Evolutionary conservation across 2,888 invertebrate species (phyloP).

Genomic region (Nasonovia ribisnigri): DNA sequence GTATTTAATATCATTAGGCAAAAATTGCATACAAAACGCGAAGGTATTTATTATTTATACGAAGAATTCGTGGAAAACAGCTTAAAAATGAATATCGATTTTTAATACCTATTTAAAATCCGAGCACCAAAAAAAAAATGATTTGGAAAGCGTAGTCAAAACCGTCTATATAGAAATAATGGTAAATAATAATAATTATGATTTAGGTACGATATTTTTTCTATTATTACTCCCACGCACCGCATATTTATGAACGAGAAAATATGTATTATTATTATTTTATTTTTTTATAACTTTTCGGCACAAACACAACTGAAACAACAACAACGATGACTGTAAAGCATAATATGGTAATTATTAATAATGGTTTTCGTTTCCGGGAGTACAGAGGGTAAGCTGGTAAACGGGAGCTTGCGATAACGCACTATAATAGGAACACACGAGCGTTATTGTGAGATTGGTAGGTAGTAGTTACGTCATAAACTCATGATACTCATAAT

Average conservation of each 20-base stretch:
- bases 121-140: neutral
- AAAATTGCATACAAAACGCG: neutral
- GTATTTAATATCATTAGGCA: neutral
- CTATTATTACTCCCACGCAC: neutral
- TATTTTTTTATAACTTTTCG: neutral
- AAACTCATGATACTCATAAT: neutral
- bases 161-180: neutral
- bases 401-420: neutral
- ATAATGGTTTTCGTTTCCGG: slow-evolving; percentile 10
- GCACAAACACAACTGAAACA: slow-evolving; percentile 30
- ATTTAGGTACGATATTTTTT: neutral
- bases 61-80: neutral
- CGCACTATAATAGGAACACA: neutral
- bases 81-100: neutral
- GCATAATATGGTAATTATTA: neutral
- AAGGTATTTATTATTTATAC: neutral
- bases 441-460: neutral
- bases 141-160: neutral
- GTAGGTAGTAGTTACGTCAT: neutral
- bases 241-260: neutral
- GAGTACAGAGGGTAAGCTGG: neutral
- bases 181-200: neutral
- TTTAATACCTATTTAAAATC: neutral
- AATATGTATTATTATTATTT: neutral
- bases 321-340: neutral